These are phyloP conservation scores for Apolygus lucorum DNA, from an alignment of 1,140 invertebrate genomes.

Conservation along the genomic window DNA sequence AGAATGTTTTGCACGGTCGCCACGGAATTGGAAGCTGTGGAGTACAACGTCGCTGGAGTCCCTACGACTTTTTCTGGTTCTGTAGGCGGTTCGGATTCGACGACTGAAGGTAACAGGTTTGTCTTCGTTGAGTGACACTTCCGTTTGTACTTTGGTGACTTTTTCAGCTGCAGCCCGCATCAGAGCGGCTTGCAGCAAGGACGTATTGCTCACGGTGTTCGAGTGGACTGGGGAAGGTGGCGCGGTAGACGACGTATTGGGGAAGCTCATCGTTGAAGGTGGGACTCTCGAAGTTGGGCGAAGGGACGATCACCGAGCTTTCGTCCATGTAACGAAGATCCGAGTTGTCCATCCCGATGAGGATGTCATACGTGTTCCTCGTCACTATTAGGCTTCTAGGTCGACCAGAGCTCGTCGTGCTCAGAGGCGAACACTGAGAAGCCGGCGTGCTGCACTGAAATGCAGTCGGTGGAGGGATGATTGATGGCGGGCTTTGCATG, in stretches of 20 bases:
- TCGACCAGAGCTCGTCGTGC: conserved; percentile 48
- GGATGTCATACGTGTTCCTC: conserved; percentile 55
- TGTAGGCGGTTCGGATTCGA: conserved; percentile 38
- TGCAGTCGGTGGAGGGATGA: conserved; percentile 63
- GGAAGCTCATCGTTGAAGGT: conserved; percentile 50
- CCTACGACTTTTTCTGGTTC: conserved; percentile 22
- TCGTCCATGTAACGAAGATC: conserved; percentile 84
- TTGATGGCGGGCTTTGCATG: conserved; percentile 38
- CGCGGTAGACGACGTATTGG: conserved; percentile 38
- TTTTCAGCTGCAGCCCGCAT: conserved; percentile 53
- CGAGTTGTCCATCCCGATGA: conserved; percentile 66
- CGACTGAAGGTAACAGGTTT: conserved; percentile 50
- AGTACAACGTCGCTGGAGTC: conserved; percentile 30
- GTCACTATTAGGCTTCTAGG: conserved; percentile 48
- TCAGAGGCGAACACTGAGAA: conserved; percentile 44
- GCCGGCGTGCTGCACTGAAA: conserved; percentile 57
- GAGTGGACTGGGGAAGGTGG: conserved; percentile 38
- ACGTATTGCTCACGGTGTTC: conserved; percentile 41
- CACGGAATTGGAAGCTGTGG: conserved; percentile 31
- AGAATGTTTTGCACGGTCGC: conserved; percentile 31
- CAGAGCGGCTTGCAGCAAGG: conserved; percentile 57
- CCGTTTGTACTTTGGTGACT: conserved; percentile 58
- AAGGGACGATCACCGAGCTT: conserved; percentile 70
- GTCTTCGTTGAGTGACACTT: conserved; percentile 53
- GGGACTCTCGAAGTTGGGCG: conserved; percentile 63